These are phyloP conservation scores for Typhlomys cinereus DNA, from an alignment of 2,113 vertebrate species.

Conservation along the genomic window DNA sequence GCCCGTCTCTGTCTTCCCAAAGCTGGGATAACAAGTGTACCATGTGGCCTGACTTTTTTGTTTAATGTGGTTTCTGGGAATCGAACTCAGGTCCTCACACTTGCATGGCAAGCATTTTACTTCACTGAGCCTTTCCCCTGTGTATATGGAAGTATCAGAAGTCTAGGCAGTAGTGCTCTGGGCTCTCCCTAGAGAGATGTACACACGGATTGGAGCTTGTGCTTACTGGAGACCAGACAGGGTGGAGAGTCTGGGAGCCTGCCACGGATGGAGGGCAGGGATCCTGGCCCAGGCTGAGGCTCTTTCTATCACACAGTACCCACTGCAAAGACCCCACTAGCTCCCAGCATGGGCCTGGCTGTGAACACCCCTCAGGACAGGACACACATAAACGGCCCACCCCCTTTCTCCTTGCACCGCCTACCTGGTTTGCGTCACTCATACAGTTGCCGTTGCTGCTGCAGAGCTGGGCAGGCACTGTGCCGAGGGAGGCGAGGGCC, in stretches of 20 bases:
- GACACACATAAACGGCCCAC: fast-evolving
- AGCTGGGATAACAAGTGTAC: neutral
- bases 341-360: neutral
- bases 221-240: neutral
- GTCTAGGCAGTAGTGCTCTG: too few species aligned
- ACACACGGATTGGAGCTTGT: neutral
- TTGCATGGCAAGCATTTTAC: neutral
- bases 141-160: neutral
- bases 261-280: neutral
- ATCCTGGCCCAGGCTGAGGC: neutral
- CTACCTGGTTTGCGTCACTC: slow-evolving; percentile 91
- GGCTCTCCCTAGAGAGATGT: too few species aligned
- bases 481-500: slow-evolving; percentile 85
- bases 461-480: slow-evolving; percentile 84
- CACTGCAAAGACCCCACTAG: neutral
- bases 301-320: fast-evolving
- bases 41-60: neutral
- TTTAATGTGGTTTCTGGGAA: neutral
- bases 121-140: neutral
- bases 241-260: neutral
- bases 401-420: neutral
- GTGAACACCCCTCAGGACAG: fast-evolving
- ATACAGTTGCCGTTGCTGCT: slow-evolving; percentile 81
- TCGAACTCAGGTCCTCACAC: neutral
- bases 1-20: neutral